phyloP scores from a whole-genome alignment of 2,888 invertebrate species.

The Arrhopalites spinosus region DNA sequence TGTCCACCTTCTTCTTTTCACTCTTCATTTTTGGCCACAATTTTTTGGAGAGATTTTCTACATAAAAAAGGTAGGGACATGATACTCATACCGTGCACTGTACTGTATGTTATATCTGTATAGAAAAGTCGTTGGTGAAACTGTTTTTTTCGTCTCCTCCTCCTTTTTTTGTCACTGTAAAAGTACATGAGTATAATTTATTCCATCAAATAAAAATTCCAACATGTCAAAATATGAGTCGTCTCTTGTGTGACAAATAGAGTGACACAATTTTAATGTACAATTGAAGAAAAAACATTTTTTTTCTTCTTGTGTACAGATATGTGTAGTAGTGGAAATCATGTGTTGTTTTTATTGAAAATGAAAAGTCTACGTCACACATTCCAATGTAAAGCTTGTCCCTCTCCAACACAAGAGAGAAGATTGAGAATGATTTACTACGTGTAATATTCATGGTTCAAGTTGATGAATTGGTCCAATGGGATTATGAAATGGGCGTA shows the following conservation, averaged over 20 bases:
- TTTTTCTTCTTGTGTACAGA: too few species aligned
- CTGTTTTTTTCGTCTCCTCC: neutral
- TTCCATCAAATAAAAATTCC: slow-evolving; percentile 25
- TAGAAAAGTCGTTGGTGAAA: neutral
- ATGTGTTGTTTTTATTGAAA: too few species aligned
- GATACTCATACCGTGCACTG: too few species aligned
- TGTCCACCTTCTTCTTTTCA: slow-evolving; percentile 24
- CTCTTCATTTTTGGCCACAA: too few species aligned
- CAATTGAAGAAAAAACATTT: too few species aligned
- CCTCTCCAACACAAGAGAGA: neutral
- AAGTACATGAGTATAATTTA: slow-evolving; percentile 2
- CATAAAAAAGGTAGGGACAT: too few species aligned
- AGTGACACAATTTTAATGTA: slow-evolving; percentile 18
- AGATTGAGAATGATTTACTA: neutral
- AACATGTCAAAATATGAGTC: slow-evolving; percentile 8
- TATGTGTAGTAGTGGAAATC: too few species aligned
- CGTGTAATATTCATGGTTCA: neutral
- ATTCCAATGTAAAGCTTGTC: neutral
- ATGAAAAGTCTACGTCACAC: too few species aligned
- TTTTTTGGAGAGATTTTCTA: too few species aligned
- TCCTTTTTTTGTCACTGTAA: neutral
- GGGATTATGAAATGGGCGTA: slow-evolving; percentile 13
- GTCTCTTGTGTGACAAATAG: slow-evolving; percentile 15
- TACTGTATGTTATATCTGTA: too few species aligned
- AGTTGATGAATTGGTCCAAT: slow-evolving; percentile 22